A percentile compares a stretch with the other conserved stretches of the same genome.
Conservation (phyloP, 2,113 vertebrate species). For the Pygoscelis antarcticus region DNA sequence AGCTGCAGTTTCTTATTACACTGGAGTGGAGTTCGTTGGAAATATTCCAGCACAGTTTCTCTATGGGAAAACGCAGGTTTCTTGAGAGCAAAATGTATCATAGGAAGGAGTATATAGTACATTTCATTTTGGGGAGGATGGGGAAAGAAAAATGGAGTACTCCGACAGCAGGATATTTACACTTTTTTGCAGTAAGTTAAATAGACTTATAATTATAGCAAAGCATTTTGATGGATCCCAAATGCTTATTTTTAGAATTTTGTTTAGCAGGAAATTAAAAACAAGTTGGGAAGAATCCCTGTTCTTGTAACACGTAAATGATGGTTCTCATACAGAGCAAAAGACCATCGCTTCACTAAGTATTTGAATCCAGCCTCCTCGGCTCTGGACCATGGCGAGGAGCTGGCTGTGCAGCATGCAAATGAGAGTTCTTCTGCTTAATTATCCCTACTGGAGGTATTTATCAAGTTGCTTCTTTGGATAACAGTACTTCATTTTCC, state of each 20-base stretch:
- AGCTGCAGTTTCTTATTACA: background rate
- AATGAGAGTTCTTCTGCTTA: background rate
- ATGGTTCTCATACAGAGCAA: background rate
- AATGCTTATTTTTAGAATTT: constrained; percentile 16
- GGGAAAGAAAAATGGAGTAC: background rate
- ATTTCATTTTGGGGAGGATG: background rate
- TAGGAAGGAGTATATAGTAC: background rate
- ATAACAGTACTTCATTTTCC: background rate
- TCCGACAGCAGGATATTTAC: background rate
- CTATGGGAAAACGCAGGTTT: background rate
- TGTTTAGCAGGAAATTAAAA: constrained; percentile 43
- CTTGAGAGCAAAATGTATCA: background rate
- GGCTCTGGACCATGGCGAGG: background rate
- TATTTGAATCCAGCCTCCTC: background rate
- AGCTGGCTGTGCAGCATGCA: background rate
- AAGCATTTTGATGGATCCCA: constrained; percentile 3
- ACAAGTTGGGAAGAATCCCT: background rate
- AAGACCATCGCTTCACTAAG: background rate
- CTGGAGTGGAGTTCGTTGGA: background rate
- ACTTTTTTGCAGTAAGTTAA: background rate
- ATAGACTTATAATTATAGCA: background rate
- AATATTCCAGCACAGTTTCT: background rate
- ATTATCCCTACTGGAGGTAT: background rate
- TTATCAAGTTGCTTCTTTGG: background rate
- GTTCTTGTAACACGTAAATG: background rate